Conservation (phyloP, 92 coral and sea anemone species). For the Palythoa caribaeorum region DNA sequence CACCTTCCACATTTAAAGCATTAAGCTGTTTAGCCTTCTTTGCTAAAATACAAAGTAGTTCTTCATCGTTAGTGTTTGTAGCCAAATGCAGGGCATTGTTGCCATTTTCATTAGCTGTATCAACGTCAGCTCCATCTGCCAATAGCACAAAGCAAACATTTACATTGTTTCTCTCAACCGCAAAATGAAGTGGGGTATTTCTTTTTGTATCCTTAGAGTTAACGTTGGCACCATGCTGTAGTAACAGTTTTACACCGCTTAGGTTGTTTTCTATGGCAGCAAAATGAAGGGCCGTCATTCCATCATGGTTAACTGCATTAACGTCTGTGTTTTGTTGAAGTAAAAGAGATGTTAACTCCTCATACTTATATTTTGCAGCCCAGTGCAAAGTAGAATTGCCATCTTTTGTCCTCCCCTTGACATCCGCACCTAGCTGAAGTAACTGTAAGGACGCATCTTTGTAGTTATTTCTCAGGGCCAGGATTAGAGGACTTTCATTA, state of each 20-base stretch:
- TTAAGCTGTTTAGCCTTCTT: background rate
- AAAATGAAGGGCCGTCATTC: constrained; percentile 15
- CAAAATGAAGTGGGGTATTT: constrained; percentile 26
- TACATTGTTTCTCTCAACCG: background rate
- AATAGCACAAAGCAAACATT: background rate
- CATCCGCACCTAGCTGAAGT: background rate
- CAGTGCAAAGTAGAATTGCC: background rate
- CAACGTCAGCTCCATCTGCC: background rate
- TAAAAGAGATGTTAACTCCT: background rate
- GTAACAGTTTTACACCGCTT: background rate
- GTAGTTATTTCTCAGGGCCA: background rate
- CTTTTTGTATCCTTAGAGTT: background rate
- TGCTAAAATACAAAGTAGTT: background rate
- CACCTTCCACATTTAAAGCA: background rate
- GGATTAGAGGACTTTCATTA: constrained; percentile 2
- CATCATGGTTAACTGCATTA: background rate
- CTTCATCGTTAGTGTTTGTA: background rate
- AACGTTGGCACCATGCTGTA: background rate
- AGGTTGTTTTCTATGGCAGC: background rate
- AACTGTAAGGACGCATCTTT: background rate
- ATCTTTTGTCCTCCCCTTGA: background rate
- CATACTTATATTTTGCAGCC: background rate
- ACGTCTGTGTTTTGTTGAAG: too few relatives aligned
- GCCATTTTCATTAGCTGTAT: background rate
- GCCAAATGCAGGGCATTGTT: constrained; percentile 6